Evolutionary conservation across 2,888 invertebrate species (phyloP), one percentile per base, ranked within the genome.

Genomic region (Rhagium mordax): DNA sequence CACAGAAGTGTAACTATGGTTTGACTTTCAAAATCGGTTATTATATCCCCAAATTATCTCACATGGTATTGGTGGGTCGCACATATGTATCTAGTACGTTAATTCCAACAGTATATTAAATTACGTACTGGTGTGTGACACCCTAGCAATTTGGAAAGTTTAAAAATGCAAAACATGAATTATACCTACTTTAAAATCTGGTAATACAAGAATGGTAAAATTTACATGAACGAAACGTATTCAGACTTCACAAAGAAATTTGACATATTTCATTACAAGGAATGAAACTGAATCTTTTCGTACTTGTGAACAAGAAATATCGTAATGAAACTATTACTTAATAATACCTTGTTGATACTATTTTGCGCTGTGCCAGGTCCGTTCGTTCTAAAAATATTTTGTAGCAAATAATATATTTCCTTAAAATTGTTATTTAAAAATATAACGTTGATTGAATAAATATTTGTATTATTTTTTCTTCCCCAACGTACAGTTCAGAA

Each of bases 321-420:
- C 47, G 61, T 18, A 61, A 20, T 61, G n/a, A 15, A 61, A 20
- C 29, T 64, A 51, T 51, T 64, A 49, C 49, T 33, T 53, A 57
- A 67, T 67, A 57, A 67, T 57, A 41, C 75, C 70, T 76, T 75
- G 77, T 80, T 82, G 81, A 81, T 81, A 82, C 76, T 77, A 78
- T 81, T 81, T 81, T 79, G 83, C 78, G 84, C 84, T 85, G 85
- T 85, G 85, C 84, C 83, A 84, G 82, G 82, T 86, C 85, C 84
- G 84, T 84, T 84, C 81, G 81, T 83, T 83, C 79, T 80, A 78
- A 82, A 78, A 76, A 78, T 81, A 78, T 80, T 78, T 81, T 81
- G 80, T 82, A 81, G 83, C 81, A 81, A 82, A 83, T 84, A 83
- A 81, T 84, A 85, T 86, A 85, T 85, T 85, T 86, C 84, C 85